Evolutionary conservation across 2,888 invertebrate species (phyloP).

Genomic region (Deilephila elpenor): DNA sequence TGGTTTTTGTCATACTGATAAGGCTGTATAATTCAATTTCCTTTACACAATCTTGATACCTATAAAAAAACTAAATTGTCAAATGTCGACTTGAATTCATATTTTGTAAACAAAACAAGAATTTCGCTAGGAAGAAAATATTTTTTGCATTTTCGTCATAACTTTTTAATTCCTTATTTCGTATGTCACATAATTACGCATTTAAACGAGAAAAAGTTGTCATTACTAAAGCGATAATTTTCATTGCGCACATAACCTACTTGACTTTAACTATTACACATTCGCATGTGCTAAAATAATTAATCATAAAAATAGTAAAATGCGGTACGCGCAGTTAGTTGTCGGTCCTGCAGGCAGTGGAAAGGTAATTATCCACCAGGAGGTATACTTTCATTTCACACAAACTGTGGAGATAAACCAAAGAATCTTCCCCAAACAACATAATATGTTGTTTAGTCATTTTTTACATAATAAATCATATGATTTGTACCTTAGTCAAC

Average conservation of each 20-base stretch:
- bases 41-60: not conserved
- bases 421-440: too few relatives aligned
- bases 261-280: not conserved
- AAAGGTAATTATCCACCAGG: slow-evolving; percentile 87
- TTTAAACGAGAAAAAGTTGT: not conserved
- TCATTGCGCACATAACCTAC: slow-evolving; percentile 10
- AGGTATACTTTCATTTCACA: not conserved
- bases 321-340: slow-evolving; percentile 97
- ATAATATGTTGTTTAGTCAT: too few relatives aligned
- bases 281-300: not conserved
- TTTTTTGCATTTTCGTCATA: not conserved
- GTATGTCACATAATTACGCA: too few relatives aligned
- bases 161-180: too few relatives aligned
- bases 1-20: too few relatives aligned
- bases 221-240: not conserved
- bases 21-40: not conserved
- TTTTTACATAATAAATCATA: too few relatives aligned
- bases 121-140: not conserved
- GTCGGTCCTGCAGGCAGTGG: slow-evolving; percentile 99
- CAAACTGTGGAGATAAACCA: too few relatives aligned
- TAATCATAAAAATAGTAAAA: slow-evolving; percentile 62
- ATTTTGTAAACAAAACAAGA: not conserved
- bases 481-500: too few relatives aligned
- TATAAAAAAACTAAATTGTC: not conserved
- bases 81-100: not conserved